A percentile compares a stretch with the other conserved stretches of the same genome.
Conservation (phyloP, 2,888 invertebrate species). For the Schizaphis graminum region DNA sequence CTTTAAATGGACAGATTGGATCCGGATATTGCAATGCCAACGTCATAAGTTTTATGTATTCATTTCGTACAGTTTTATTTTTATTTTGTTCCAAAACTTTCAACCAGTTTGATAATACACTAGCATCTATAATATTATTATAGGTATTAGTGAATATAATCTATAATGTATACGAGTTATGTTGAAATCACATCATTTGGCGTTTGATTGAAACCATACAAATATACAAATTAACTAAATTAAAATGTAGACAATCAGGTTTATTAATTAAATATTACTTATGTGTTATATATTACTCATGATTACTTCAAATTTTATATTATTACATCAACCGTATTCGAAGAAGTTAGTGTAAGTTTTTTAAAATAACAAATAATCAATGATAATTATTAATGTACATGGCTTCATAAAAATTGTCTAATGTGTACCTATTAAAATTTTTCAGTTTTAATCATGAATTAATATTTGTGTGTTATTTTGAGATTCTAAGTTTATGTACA, state of each 20-base stretch:
- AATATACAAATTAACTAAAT: neutral
- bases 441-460: too few species aligned
- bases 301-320: too few species aligned
- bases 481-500: neutral
- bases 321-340: too few species aligned
- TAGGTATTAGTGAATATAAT: neutral
- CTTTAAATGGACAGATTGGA: constrained; percentile 41
- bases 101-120: constrained; percentile 35
- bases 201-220: neutral
- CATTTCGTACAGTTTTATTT: neutral
- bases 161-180: neutral
- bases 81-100: constrained; percentile 10
- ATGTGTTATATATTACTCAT: too few species aligned
- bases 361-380: neutral
- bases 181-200: neutral
- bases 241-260: neutral
- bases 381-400: too few species aligned
- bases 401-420: too few species aligned
- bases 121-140: constrained; percentile 7
- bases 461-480: neutral
- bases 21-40: constrained; percentile 35
- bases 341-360: neutral
- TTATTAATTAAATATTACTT: neutral
- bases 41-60: constrained; percentile 36
- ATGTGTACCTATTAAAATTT: too few species aligned